A percentile compares a stretch with the other conserved stretches of the same genome.
phyloP scores from a whole-genome alignment of 2,797 vertebrate genomes.

The Salarias fasciatus region DNA sequence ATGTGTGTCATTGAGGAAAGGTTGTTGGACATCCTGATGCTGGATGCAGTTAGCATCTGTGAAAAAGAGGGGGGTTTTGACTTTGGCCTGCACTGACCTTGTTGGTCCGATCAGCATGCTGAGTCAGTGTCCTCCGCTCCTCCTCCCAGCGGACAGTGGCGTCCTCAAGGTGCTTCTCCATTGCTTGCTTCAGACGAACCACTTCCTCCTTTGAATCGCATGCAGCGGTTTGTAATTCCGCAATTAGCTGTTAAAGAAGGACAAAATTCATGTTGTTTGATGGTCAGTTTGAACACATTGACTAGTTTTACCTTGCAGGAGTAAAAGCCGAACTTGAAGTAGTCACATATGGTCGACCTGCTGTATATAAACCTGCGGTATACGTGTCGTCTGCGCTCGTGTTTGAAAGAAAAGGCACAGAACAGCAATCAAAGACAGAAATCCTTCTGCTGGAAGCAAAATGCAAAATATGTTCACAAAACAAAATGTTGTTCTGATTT shows the following conservation, averaged over 20 bases:
- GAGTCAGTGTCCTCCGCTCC: conserved; percentile 86
- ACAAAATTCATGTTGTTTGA: conserved; percentile 3
- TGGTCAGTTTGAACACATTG: too few relatives aligned
- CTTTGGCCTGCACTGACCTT: conserved; percentile 63
- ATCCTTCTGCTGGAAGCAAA: conserved; percentile 34
- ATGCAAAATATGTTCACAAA: conserved; percentile 22
- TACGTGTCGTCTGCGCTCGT: not conserved
- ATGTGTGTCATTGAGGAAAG: too few relatives aligned
- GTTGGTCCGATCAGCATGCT: conserved; percentile 69
- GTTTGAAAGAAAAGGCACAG: conserved; percentile 3
- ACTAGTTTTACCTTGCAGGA: too few relatives aligned
- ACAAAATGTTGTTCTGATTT: conserved; percentile 31
- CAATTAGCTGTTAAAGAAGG: conserved; percentile 80
- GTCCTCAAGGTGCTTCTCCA: conserved; percentile 86
- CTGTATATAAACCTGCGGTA: not conserved
- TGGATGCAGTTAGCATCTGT: too few relatives aligned
- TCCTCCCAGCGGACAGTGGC: conserved; percentile 82
- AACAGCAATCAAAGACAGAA: conserved; percentile 23
- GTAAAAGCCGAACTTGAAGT: not conserved
- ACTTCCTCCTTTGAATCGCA: conserved; percentile 85
- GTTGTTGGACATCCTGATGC: too few relatives aligned
- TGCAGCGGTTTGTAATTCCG: conserved; percentile 86
- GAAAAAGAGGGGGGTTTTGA: too few relatives aligned
- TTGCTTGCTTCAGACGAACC: conserved; percentile 80
- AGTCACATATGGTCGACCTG: not conserved